These are phyloP conservation scores for Meloidogyne floridensis DNA, from an alignment of 1,140 invertebrate species.

Conservation along the genomic window DNA sequence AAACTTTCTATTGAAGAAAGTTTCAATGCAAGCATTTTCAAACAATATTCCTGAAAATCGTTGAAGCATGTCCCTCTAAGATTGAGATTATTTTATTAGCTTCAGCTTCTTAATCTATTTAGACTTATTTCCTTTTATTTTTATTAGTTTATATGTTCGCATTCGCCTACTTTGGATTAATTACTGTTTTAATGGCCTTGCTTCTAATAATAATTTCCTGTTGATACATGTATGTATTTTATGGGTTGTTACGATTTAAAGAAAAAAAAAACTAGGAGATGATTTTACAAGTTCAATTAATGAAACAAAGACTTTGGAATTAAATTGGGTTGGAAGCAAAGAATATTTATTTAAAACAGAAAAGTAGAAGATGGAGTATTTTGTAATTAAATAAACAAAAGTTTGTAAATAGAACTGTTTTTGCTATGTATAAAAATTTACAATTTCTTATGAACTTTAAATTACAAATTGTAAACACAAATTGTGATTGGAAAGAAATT, in stretches of 20 bases:
- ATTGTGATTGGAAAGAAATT: too few species aligned
- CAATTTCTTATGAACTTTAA: too few species aligned
- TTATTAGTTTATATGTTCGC: slow-evolving; percentile 24
- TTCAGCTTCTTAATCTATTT: too few species aligned
- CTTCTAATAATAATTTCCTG: slow-evolving; percentile 19
- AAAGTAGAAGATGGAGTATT: slow-evolving; percentile 3
- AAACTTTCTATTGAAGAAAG: too few species aligned
- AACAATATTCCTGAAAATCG: too few species aligned
- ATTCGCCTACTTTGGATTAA: slow-evolving; percentile 30
- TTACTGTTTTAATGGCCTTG: slow-evolving; percentile 21
- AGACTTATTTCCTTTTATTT: background rate
- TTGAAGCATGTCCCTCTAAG: too few species aligned
- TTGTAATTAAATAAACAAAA: background rate
- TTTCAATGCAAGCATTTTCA: too few species aligned
- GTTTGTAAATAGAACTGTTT: background rate
- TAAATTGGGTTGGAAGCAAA: slow-evolving; percentile 3
- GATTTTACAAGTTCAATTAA: slow-evolving; percentile 5
- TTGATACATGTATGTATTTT: slow-evolving; percentile 26
- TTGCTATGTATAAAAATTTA: too few species aligned
- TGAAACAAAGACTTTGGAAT: slow-evolving; percentile 4
- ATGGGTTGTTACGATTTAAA: slow-evolving; percentile 22
- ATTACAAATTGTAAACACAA: too few species aligned
- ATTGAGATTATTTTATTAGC: too few species aligned
- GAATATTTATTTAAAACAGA: background rate
- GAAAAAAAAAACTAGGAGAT: background rate